Evolutionary conservation across 2,888 invertebrate species (phyloP).

Genomic region (Ischnura elegans): DNA sequence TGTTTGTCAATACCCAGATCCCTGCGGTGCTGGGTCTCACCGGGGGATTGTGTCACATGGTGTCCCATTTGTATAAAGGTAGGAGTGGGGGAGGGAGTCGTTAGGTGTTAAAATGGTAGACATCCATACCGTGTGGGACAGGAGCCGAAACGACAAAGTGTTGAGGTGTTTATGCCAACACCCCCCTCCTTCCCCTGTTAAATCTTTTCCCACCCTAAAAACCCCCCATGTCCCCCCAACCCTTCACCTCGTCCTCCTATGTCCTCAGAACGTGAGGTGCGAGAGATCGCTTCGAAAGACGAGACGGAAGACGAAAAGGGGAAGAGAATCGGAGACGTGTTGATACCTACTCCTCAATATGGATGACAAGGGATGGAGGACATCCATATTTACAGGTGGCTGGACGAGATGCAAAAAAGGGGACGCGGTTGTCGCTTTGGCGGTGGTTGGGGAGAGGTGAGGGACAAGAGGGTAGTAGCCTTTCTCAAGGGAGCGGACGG

Average conservation of each 20-base stretch:
- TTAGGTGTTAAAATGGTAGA: neutral
- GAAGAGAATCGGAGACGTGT: neutral
- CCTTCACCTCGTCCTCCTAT: neutral
- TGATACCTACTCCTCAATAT: conserved; percentile 45
- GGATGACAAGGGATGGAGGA: conserved; percentile 33
- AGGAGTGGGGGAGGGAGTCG: neutral
- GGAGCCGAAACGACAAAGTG: neutral
- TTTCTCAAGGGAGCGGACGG: neutral
- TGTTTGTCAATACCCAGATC: neutral
- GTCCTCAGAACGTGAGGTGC: neutral
- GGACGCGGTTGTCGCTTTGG: neutral
- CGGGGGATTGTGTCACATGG: neutral
- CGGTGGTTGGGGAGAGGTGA: neutral
- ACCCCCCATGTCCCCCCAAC: neutral
- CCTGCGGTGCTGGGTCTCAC: neutral
- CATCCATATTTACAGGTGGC: conserved; percentile 31
- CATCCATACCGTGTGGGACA: neutral
- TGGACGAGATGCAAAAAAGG: conserved; percentile 25
- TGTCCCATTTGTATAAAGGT: no score
- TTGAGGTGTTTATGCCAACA: neutral
- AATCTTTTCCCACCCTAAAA: neutral
- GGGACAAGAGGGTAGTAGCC: neutral
- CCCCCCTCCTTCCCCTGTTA: neutral
- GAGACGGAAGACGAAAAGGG: neutral
- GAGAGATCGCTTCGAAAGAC: neutral